Base-by-base conservation (phyloP, 2,797 vertebrate genomes). In the Galaxias olidus region DNA sequence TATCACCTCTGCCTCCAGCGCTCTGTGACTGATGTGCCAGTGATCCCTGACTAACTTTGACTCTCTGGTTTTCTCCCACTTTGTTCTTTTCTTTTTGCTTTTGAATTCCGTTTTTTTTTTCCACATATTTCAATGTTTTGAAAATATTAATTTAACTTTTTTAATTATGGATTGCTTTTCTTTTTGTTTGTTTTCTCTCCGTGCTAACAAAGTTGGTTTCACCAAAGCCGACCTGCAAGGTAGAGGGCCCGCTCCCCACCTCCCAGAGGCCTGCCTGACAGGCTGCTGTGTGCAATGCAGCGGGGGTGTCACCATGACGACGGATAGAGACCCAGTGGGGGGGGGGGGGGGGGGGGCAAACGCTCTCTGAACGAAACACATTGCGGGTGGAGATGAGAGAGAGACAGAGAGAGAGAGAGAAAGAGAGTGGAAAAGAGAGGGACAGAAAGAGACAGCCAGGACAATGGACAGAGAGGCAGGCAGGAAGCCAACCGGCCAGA, bases 161-260 rank as follows among this genome's bases (percentile, higher is more conserved):
- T 30, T 30, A 30, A 30, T 30, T 30, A 30, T 30, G 30, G 68
- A 75, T 86, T 83, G 79, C 87, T 75, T 78, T 63, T 74, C 50
- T 72, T 17, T 52, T 68, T 84, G 61, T 84, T 81, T 87, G 80
- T 85, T 87, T 89, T 93, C 86, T 93, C 91, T 93, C 93, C 90
- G 83, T 87, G 87, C 93, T 93, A 94, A 96, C 94, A 95, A 96
- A 99, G 95, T 97, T 94, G 93, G 93, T 88, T 98, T 97, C 93
- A 96, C 94, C 94, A 98, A 98, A 98, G 96, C 96, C 91, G 94
- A 98, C 90, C 94, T 98, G 84, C 94, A 98, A 98, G 96, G 96
- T 98, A 97, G 94, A 94, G 92, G 91, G 92, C 90, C 90, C 88
- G 70, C 93, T 91, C 78, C 84, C 78, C 76, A 71, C 83, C 81